Evolutionary conservation across 37 sponge, comb jelly and placozoan species (phyloP).

Genomic region (Diacarnus erythraeanus): DNA sequence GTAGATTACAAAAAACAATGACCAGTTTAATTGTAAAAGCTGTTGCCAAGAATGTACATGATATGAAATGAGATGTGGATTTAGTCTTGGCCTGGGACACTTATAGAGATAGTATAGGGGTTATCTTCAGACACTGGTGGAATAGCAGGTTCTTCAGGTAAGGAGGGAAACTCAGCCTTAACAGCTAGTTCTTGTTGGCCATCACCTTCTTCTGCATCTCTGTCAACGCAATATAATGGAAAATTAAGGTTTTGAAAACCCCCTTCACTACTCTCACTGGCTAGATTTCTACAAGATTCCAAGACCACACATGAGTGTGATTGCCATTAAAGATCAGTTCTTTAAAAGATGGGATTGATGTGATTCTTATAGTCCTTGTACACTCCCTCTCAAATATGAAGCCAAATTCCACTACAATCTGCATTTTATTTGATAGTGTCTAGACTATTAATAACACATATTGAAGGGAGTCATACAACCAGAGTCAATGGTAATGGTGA

Average conservation of each 20-base stretch:
- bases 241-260: background rate
- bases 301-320: too few relatives aligned
- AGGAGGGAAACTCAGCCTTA: slow-evolving; percentile 10
- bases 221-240: background rate
- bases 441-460: too few relatives aligned
- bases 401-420: too few relatives aligned
- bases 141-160: background rate
- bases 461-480: too few relatives aligned
- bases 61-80: too few relatives aligned
- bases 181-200: background rate
- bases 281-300: background rate
- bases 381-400: too few relatives aligned
- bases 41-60: background rate
- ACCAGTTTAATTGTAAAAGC: background rate
- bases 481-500: too few relatives aligned
- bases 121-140: background rate
- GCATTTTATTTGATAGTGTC: too few relatives aligned
- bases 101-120: slow-evolving; percentile 31
- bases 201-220: slow-evolving; percentile 23
- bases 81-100: slow-evolving; percentile 2
- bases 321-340: too few relatives aligned
- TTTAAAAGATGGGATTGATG: too few relatives aligned
- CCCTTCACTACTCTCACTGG: background rate
- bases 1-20: background rate
- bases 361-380: too few relatives aligned